Evolutionary conservation across 2,113 vertebrate genomes (phyloP).

Genomic region (Pheucticus melanocephalus): DNA sequence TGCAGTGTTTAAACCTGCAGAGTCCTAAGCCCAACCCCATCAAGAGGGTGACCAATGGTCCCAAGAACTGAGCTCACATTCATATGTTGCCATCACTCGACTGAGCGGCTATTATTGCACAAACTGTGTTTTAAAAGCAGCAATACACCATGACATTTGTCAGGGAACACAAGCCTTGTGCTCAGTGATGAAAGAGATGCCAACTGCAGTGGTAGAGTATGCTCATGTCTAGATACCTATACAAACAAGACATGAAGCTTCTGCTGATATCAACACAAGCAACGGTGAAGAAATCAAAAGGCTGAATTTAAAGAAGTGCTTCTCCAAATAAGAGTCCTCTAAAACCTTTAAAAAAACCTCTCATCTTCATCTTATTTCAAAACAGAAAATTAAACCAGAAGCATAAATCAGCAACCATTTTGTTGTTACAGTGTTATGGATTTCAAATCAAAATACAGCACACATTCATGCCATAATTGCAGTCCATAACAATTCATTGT

Average conservation of each 20-base stretch:
- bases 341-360: neutral
- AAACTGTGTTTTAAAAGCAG: neutral
- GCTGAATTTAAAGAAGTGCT: neutral
- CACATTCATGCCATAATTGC: neutral
- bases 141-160: fast-evolving
- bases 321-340: neutral
- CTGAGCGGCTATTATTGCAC: neutral
- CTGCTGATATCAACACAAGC: neutral
- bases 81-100: fast-evolving
- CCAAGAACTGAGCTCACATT: neutral
- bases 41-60: fast-evolving
- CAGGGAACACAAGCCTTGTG: neutral
- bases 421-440: neutral
- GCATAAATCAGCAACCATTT: neutral
- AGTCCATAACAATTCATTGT: neutral
- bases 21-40: neutral
- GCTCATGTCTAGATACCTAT: neutral
- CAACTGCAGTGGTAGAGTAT: neutral
- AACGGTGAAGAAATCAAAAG: neutral
- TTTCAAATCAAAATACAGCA: neutral
- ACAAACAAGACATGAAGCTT: neutral
- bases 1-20: neutral
- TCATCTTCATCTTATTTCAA: neutral
- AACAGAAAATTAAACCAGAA: neutral
- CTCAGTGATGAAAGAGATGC: neutral